Evolutionary conservation across 2,888 invertebrate genomes (phyloP).

Genomic region (Urechis unicinctus): DNA sequence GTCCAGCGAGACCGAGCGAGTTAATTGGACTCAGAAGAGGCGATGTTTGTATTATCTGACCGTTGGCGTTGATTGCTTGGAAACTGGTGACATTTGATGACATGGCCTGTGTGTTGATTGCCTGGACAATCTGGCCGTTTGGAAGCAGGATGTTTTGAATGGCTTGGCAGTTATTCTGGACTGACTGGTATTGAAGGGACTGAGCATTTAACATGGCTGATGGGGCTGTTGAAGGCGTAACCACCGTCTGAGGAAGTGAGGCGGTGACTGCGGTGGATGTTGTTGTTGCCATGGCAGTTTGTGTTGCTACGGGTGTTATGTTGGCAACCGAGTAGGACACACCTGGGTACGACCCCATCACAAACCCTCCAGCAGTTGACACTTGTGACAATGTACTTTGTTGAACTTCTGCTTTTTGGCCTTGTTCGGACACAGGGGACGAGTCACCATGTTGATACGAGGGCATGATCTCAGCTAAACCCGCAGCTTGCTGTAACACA

Average conservation of each 20-base stretch:
- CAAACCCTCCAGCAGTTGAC: neutral
- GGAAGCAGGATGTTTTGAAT: constrained; percentile 19
- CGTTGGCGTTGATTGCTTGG: constrained; percentile 11
- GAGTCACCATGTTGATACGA: constrained; percentile 7
- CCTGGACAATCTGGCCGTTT: constrained; percentile 21
- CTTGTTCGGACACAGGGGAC: neutral
- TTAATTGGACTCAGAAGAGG: neutral
- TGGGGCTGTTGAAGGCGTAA: neutral
- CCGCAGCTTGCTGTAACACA: neutral
- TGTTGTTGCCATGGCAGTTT: neutral
- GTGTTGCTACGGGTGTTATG: neutral
- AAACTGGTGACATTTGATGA: constrained; percentile 1
- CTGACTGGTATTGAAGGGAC: constrained; percentile 1
- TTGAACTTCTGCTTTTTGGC: constrained; percentile 3
- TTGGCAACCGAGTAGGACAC: no score
- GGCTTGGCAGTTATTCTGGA: neutral
- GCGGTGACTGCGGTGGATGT: constrained; percentile 1
- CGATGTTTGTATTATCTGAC: constrained; percentile 14
- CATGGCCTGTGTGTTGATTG: constrained; percentile 6
- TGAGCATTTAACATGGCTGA: neutral
- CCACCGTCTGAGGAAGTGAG: constrained; percentile 4
- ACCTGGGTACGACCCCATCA: no score
- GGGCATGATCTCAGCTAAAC: neutral
- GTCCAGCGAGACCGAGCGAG: neutral
- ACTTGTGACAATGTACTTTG: constrained; percentile 5